phyloP scores from a whole-genome alignment of 2,888 invertebrate genomes.

The Odontomyia ornata region DNA sequence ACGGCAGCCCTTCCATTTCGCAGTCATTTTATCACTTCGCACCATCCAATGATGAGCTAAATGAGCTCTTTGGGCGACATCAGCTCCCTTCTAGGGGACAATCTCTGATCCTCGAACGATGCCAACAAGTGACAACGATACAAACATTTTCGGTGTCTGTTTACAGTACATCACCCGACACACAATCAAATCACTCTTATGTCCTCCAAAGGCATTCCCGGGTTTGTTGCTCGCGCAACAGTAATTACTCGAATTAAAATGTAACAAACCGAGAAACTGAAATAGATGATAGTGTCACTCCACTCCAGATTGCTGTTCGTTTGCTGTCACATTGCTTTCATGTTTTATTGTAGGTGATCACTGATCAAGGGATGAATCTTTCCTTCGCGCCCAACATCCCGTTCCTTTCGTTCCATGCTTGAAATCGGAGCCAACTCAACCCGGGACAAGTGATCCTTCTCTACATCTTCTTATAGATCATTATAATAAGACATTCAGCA shows the following conservation, averaged over 20 bases:
- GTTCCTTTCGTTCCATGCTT: background rate
- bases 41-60: slow-evolving; percentile 1
- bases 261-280: slow-evolving; percentile 37
- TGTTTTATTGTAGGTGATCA: slow-evolving; percentile 43
- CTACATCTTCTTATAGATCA: too few relatives aligned
- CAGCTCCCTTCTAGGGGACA: background rate
- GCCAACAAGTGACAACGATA: slow-evolving; percentile 14
- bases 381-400: too few relatives aligned
- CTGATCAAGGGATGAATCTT: slow-evolving; percentile 23
- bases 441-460: background rate
- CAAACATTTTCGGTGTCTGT: slow-evolving; percentile 38
- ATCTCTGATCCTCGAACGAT: slow-evolving; percentile 2
- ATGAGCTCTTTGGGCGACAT: background rate
- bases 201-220: background rate
- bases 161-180: slow-evolving; percentile 40
- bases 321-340: slow-evolving; percentile 36
- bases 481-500: slow-evolving; percentile 18
- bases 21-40: background rate
- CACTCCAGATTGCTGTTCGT: slow-evolving; percentile 32
- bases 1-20: too few relatives aligned
- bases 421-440: slow-evolving; percentile 7
- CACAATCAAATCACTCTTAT: slow-evolving; percentile 13
- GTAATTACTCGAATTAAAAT: slow-evolving; percentile 37
- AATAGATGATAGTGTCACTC: slow-evolving; percentile 34
- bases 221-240: slow-evolving; percentile 27